phyloP scores from a whole-genome alignment of 1,140 invertebrate genomes.

The Pachypeltis micranthus region DNA sequence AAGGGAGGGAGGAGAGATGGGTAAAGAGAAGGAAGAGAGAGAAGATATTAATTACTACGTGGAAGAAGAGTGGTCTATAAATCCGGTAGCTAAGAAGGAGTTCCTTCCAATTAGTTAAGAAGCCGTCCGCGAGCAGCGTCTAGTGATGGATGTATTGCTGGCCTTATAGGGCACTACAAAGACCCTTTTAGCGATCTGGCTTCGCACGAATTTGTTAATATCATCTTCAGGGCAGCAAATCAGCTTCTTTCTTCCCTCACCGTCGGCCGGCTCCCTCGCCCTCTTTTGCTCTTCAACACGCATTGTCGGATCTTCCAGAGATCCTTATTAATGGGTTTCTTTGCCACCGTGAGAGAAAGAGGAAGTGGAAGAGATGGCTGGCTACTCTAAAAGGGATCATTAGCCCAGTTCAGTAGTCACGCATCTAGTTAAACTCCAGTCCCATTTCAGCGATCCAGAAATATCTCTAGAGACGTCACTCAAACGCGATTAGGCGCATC shows the following conservation, averaged over 20 bases:
- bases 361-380: no score
- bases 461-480: not conserved
- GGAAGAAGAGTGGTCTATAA: conserved; percentile 1
- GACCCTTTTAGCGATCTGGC: not conserved
- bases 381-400: not conserved
- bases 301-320: not conserved
- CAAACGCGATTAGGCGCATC: not conserved
- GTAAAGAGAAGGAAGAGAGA: no score
- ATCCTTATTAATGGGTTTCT: not conserved
- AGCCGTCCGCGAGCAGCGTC: not conserved
- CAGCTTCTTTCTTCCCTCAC: not conserved
- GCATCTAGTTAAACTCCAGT: not conserved
- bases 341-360: not conserved
- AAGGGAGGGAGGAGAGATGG: no score
- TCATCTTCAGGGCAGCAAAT: conserved; percentile 1
- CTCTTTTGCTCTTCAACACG: no score
- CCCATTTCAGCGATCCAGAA: not conserved
- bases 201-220: conserved; percentile 6
- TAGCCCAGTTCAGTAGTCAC: conserved; percentile 7
- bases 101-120: conserved; percentile 9
- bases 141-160: not conserved
- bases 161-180: conserved; percentile 1
- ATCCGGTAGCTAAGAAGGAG: conserved; percentile 6
- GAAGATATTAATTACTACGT: conserved; percentile 7
- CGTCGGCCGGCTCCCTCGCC: no score